These are phyloP conservation scores for Electrona antarctica DNA, from an alignment of 2,113 vertebrate species.

Conservation along the genomic window DNA sequence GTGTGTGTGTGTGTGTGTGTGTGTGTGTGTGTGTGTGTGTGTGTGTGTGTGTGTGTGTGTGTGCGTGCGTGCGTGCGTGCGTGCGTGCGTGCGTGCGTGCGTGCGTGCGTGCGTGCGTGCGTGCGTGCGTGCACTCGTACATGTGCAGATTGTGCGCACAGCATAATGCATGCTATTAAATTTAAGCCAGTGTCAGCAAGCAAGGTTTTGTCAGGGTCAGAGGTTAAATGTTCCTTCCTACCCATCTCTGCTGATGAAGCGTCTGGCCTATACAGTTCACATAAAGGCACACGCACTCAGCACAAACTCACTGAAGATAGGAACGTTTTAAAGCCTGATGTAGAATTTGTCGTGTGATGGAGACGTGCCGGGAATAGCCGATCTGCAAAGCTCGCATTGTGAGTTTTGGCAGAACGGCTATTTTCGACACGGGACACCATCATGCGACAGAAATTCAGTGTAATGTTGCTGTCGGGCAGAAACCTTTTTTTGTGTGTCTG, in stretches of 20 bases:
- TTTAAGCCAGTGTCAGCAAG: conserved; percentile 42
- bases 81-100: conserved; percentile 7
- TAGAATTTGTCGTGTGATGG: too few species aligned
- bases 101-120: conserved; percentile 1
- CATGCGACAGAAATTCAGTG: too few species aligned
- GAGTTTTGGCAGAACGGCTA: too few species aligned
- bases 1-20: conserved; percentile 11
- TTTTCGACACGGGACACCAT: too few species aligned
- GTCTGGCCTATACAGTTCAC: conserved; percentile 26
- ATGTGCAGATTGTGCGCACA: neutral
- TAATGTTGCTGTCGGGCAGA: too few species aligned
- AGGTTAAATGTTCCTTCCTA: conserved; percentile 54
- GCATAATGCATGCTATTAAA: conserved; percentile 9
- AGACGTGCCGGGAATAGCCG: too few species aligned
- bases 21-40: conserved; percentile 15
- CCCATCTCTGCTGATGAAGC: conserved; percentile 48
- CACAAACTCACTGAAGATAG: neutral
- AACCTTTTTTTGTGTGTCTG: too few species aligned
- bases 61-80: conserved; percentile 14
- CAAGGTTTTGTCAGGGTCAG: conserved; percentile 39
- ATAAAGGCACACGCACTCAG: conserved; percentile 17
- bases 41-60: neutral
- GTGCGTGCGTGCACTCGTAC: conserved; percentile 6
- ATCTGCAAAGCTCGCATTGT: too few species aligned
- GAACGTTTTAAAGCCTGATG: too few species aligned